These are phyloP conservation scores for Sterna hirundo DNA, from an alignment of 2,113 vertebrate genomes.

Conservation along the genomic window DNA sequence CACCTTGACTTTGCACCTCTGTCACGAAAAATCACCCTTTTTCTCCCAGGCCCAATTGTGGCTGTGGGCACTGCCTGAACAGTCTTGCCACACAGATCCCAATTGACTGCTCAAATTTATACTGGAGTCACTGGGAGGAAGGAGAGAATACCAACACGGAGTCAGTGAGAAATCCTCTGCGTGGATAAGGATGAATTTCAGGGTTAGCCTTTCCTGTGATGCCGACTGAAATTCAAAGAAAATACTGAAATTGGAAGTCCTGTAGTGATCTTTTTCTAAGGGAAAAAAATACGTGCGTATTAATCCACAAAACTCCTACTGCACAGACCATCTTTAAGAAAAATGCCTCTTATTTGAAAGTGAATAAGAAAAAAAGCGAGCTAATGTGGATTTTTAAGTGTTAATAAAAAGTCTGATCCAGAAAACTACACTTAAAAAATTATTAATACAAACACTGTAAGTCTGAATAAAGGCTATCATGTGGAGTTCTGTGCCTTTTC, in stretches of 20 bases:
- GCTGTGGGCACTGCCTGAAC: background rate
- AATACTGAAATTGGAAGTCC: background rate
- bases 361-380: background rate
- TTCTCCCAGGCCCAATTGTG: background rate
- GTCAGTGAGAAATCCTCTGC: background rate
- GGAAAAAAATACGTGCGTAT: background rate
- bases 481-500: background rate
- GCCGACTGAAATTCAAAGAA: background rate
- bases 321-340: background rate
- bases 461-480: background rate
- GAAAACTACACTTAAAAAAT: slow-evolving; percentile 26
- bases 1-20: background rate
- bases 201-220: background rate
- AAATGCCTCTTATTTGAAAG: background rate
- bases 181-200: background rate
- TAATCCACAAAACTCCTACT: background rate
- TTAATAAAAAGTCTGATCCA: background rate
- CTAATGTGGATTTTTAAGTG: background rate
- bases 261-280: background rate
- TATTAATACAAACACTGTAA: background rate
- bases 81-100: background rate
- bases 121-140: slow-evolving; percentile 32
- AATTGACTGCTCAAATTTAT: background rate
- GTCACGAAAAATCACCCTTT: background rate
- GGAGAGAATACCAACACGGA: background rate